These are phyloP conservation scores for Drosophila virilis DNA, from an alignment of 1,140 invertebrate species.

Conservation along the genomic window DNA sequence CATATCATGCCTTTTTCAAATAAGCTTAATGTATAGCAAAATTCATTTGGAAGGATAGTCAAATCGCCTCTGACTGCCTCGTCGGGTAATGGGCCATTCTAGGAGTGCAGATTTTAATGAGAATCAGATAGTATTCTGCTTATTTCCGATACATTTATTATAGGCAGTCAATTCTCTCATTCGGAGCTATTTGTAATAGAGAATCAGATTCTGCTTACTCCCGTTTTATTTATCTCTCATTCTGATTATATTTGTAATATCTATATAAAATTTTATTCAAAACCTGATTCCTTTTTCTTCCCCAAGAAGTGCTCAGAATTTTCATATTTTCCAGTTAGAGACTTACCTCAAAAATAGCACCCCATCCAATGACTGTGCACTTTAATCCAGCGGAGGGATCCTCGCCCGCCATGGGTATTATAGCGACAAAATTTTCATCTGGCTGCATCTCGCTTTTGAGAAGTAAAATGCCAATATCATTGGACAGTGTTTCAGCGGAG, in stretches of 20 bases:
- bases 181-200: too few relatives aligned
- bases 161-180: too few relatives aligned
- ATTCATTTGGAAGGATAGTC: not conserved
- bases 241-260: too few relatives aligned
- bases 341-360: constrained; percentile 58
- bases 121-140: too few relatives aligned
- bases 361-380: constrained; percentile 68
- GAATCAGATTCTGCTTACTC: too few relatives aligned
- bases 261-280: too few relatives aligned
- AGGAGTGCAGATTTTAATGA: too few relatives aligned
- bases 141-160: too few relatives aligned
- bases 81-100: constrained; percentile 46
- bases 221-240: too few relatives aligned
- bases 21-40: not conserved
- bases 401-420: constrained; percentile 2
- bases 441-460: constrained; percentile 19
- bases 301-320: not conserved
- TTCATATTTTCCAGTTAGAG: not conserved
- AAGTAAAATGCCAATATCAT: constrained; percentile 52
- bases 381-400: not conserved
- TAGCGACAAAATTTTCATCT: not conserved
- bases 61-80: constrained; percentile 47
- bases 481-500: not conserved
- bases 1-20: constrained; percentile 57
- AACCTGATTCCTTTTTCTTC: too few relatives aligned